Evolutionary conservation across 2,888 invertebrate species (phyloP), one percentile per base, ranked within the genome.

Genomic region (Acleris laterana): DNA sequence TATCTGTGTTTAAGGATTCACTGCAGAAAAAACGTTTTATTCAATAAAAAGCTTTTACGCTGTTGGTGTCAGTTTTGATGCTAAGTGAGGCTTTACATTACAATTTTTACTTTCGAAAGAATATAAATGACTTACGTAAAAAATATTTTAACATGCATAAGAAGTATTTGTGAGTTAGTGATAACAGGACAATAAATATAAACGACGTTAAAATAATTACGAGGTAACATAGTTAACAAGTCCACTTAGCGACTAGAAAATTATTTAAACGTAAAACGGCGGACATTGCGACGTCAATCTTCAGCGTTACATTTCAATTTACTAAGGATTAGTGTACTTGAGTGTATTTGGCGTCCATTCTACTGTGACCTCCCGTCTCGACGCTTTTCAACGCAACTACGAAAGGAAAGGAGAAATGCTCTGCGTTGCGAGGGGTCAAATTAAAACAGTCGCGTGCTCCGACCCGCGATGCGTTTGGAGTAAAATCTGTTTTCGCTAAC

Each of bases 281-380:
- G 63, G 68, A 74, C 70, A 72, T 76, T 73, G 69, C 70, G 69
- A 71, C 72, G 71, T 70, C 73, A 71, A 75, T 73, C 74, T 76
- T 76, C 69, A 70, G 75, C 75, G 75, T 77, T 76, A 78, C 76
- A 77, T 81, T 82, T 81, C 81, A 82, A 82, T 84, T 83, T 81
- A 79, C 79, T 64, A 72, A 70, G 78, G 81, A 82, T 83, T 81
- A 78, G 78, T 76, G 69, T 71, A 69, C 72, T 72, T 67, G 69
- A 69, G 68, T 72, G 69, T 70, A 67, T 68, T 67, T 68, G 63
- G 49, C 58, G 52, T 63, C 77, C 76, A 77, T 58, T 28, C 44
- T 66, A 61, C 56, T 20, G n/a, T 69, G 71, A 73, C 49, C 72
- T 44, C 25, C 17, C 50, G 17, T 17, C 50, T 28, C 48, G 38